Conservation (phyloP, 2,797 vertebrate genomes). For the Fringilla coelebs region DNA sequence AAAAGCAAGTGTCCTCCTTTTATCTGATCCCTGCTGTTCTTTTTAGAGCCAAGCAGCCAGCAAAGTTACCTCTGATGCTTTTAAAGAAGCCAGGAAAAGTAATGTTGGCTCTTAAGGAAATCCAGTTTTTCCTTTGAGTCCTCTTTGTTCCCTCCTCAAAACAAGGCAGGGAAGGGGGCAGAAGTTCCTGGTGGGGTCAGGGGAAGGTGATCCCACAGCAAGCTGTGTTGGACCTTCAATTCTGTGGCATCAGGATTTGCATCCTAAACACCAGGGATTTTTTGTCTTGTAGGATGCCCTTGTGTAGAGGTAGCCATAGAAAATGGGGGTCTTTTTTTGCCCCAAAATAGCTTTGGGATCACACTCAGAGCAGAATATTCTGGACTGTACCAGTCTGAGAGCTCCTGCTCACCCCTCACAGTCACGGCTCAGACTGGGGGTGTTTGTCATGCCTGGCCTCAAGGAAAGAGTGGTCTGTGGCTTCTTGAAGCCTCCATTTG, state of each 20-base stretch:
- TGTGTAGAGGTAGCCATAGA: not conserved
- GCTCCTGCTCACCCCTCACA: not conserved
- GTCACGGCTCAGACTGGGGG: not conserved
- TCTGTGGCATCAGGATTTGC: not conserved
- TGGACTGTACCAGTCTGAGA: not conserved
- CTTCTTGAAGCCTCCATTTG: not conserved
- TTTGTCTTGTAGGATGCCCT: not conserved
- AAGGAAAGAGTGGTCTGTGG: not conserved
- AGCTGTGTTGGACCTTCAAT: not conserved
- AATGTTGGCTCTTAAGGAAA: not conserved
- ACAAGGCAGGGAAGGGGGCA: not conserved
- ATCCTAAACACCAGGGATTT: not conserved
- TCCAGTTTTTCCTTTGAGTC: not conserved
- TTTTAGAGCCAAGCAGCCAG: not conserved
- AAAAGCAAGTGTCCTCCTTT: slow-evolving; percentile 20
- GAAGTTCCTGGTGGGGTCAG: not conserved
- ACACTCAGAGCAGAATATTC: not conserved
- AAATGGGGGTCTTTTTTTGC: not conserved
- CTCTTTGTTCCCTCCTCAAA: not conserved
- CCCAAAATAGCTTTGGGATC: not conserved
- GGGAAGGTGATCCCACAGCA: not conserved
- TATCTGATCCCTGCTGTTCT: slow-evolving; percentile 15
- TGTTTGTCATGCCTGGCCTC: not conserved
- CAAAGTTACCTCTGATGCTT: not conserved
- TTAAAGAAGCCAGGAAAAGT: not conserved